Evolutionary conservation across 2,113 vertebrate genomes (phyloP), one percentile per base, ranked within the genome.

Genomic region (Anolis carolinensis): DNA sequence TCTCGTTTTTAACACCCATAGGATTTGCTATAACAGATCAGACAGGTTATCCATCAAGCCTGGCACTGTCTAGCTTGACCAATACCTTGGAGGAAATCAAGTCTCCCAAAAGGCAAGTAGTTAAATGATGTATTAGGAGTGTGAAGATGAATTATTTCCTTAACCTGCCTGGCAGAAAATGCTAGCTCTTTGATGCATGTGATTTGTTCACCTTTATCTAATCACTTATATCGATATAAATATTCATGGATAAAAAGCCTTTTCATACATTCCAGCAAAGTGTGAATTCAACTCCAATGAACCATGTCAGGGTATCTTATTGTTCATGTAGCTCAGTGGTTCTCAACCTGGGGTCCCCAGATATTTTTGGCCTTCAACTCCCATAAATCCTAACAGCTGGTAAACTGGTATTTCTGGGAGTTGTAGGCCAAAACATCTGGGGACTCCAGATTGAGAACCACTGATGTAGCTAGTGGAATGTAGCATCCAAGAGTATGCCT

Each of bases 171-270:
- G 80, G 73, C 63, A 81, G 79, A 44, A 67, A 74, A 73, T 74
- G 65, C 1, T 0, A 1, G 39, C 18, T 36, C 86, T 2, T 36
- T 85, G 67, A 67, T 16, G 44, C 81, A 83, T 88, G 71, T 75
- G 62, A 27, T 11, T 1, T 34, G 11, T 82, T 92, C 73, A 72
- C 65, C 50, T 67, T 87, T 90, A 83, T 91, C 90, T 92, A 91
- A 88, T 79, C 70, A 55, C 14, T 74, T 50, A 84, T 73, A 20
- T 65, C 82, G 48, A 81, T 34, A 88, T 88, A 79, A 75, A 88
- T 88, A 84, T 80, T 75, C 79, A 80, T 50, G 34, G 68, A 55
- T 84, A 84, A 74, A 50, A 67, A 32, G 70, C n/a, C 73, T 63
- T 36, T 62, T 79, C 25, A 30, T 68, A 9, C 16, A 16, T 9